Evolutionary conservation across 92 coral and sea anemone species (phyloP).

Genomic region (Parazoanthus atlanticus): DNA sequence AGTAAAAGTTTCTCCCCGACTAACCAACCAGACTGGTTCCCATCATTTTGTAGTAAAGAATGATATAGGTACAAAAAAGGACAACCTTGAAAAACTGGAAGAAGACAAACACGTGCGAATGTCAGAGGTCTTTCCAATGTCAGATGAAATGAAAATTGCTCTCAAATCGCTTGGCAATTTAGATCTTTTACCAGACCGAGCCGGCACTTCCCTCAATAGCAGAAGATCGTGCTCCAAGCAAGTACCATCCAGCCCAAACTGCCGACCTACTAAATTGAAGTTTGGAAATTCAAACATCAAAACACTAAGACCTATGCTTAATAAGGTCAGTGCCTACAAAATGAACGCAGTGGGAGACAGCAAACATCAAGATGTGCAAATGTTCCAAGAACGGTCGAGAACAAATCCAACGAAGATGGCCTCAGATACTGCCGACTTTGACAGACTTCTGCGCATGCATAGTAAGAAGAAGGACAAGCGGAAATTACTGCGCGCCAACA

Average conservation of each 20-base stretch:
- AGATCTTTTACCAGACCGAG: constrained; percentile 10
- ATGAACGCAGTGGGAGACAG: neutral
- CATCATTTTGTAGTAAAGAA: neutral
- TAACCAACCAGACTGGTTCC: neutral
- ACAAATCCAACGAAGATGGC: neutral
- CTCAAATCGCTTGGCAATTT: constrained; percentile 21
- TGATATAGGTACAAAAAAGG: neutral
- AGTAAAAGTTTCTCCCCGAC: neutral
- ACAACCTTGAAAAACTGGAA: neutral
- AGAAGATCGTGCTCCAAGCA: neutral
- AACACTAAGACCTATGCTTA: neutral
- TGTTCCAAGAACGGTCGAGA: too few species aligned
- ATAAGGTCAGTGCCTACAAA: neutral
- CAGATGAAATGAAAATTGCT: constrained; percentile 8
- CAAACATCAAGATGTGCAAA: neutral
- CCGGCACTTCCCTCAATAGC: neutral
- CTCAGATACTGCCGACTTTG: neutral
- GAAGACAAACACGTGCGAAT: neutral
- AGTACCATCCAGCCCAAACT: neutral
- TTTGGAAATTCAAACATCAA: neutral
- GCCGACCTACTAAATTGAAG: neutral
- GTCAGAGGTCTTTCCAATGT: constrained; percentile 28
- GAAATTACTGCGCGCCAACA: neutral
- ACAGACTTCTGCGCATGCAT: neutral
- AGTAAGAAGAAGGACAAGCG: neutral